Conservation (phyloP, 2,888 invertebrate species). For the Caenorhabditis sp. region DNA sequence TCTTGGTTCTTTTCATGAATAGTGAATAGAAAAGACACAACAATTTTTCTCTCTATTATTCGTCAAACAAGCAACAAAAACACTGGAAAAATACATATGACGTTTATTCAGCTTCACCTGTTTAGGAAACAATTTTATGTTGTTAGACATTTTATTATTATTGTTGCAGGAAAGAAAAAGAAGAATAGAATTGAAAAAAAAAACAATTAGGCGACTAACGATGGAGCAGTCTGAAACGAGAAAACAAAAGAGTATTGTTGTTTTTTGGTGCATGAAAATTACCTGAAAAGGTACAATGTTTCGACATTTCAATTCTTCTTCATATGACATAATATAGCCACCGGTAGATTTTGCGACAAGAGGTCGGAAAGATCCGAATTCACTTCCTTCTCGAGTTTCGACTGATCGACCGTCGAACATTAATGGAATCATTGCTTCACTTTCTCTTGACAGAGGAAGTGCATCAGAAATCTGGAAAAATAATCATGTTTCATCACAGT, state of each 20-base stretch:
- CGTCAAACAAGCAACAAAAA: background rate
- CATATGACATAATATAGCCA: conserved; percentile 58
- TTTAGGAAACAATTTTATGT: background rate
- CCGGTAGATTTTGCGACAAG: conserved; percentile 52
- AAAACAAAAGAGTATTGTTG: background rate
- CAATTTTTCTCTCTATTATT: background rate
- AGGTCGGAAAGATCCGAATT: conserved; percentile 62
- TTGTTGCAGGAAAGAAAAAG: background rate
- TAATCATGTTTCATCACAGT: no score
- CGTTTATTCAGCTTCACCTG: conserved; percentile 1
- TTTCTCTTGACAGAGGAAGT: conserved; percentile 37
- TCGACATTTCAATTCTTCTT: conserved; percentile 59
- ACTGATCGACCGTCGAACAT: conserved; percentile 55
- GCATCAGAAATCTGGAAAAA: conserved; percentile 38
- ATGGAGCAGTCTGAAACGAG: conserved; percentile 39
- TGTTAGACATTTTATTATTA: background rate
- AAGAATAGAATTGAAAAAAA: background rate
- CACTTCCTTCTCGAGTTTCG: conserved; percentile 43
- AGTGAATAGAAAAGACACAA: background rate
- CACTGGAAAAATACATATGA: background rate
- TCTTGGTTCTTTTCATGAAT: background rate
- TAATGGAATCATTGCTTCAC: conserved; percentile 53
- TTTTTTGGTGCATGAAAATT: background rate
- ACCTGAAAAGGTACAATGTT: conserved; percentile 63
- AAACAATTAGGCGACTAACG: conserved; percentile 33